phyloP scores from a whole-genome alignment of 1,140 invertebrate species.

The Halyomorpha halys region DNA sequence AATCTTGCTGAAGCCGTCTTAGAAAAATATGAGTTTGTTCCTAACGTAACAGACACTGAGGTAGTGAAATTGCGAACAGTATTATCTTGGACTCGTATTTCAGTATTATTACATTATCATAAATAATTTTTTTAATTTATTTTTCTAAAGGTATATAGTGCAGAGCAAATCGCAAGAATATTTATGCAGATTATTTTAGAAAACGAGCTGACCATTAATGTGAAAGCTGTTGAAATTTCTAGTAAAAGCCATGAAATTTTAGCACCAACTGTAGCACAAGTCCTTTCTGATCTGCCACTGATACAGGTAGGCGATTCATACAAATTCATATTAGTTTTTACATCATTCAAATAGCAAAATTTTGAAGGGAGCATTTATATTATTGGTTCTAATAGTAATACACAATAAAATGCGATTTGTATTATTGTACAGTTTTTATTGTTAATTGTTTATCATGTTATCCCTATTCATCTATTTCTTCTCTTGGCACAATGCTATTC shows the following conservation, averaged over 20 bases:
- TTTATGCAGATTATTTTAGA: conserved; percentile 66
- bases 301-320: no score
- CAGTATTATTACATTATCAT: background rate
- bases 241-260: conserved; percentile 41
- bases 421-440: no score
- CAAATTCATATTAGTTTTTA: no score
- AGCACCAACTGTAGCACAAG: conserved; percentile 33
- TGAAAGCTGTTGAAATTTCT: conserved; percentile 60
- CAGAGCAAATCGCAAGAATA: conserved; percentile 39
- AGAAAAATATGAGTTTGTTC: conserved; percentile 66
- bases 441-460: no score
- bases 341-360: no score
- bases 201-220: conserved; percentile 53
- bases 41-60: conserved; percentile 34
- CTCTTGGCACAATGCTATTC: no score
- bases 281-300: conserved; percentile 36
- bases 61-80: background rate
- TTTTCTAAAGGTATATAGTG: conserved; percentile 27
- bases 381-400: no score
- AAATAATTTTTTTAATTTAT: conserved; percentile 17
- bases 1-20: conserved; percentile 53
- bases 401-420: no score
- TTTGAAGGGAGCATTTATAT: no score
- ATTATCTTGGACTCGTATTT: no score
- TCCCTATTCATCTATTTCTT: no score